phyloP scores from a whole-genome alignment of 92 coral and sea anemone genomes.

The Galaxea fascicularis region DNA sequence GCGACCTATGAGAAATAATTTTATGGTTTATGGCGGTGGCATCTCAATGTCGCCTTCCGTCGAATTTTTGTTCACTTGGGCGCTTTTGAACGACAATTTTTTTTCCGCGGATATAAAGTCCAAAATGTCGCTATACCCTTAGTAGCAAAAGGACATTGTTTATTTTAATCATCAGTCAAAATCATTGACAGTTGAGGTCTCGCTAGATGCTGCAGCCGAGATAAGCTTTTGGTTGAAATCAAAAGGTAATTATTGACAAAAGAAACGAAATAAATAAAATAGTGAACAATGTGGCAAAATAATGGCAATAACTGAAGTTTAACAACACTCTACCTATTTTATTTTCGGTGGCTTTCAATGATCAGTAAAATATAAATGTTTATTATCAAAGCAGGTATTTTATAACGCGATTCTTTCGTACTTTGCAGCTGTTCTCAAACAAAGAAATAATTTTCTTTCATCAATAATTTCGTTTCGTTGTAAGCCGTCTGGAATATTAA shows the following conservation, averaged over 20 bases:
- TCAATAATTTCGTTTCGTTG: too few species aligned
- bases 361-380: not conserved
- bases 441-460: not conserved
- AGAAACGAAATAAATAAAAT: not conserved
- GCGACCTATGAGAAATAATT: not conserved
- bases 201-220: not conserved
- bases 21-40: not conserved
- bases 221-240: not conserved
- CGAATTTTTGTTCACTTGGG: not conserved
- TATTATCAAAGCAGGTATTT: not conserved
- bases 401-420: not conserved
- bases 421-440: not conserved
- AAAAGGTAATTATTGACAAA: not conserved
- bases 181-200: slow-evolving; percentile 6
- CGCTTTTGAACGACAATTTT: not conserved
- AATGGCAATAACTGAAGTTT: not conserved
- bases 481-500: too few species aligned
- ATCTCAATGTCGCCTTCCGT: not conserved
- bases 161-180: not conserved
- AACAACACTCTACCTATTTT: not conserved
- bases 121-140: not conserved
- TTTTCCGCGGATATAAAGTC: not conserved
- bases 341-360: not conserved
- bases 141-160: slow-evolving; percentile 23
- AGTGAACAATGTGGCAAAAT: not conserved